Percentiles rank a stretch among this genome's conserved stretches.
These are phyloP conservation scores for Morelia viridis DNA, from an alignment of 2,797 vertebrate genomes.

Conservation along the genomic window DNA sequence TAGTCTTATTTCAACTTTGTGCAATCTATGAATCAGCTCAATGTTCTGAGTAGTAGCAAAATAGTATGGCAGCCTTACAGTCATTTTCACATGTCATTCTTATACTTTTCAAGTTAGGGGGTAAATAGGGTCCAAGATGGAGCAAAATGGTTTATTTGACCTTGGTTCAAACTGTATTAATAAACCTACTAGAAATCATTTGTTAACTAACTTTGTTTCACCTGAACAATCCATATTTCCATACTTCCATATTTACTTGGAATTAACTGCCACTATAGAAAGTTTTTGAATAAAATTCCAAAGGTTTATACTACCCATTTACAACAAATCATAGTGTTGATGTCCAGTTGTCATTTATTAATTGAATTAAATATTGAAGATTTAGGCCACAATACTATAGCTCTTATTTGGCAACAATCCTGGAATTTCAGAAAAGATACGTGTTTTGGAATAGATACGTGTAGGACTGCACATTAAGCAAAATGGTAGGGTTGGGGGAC, in stretches of 20 bases:
- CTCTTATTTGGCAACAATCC: not conserved
- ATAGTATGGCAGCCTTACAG: not conserved
- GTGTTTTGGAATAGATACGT: not conserved
- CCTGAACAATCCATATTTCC: not conserved
- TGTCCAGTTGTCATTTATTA: not conserved
- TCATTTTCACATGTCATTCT: not conserved
- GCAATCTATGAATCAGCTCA: too few relatives aligned
- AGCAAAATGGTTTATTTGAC: not conserved
- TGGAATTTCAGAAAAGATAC: not conserved
- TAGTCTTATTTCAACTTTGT: too few relatives aligned
- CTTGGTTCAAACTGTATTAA: not conserved
- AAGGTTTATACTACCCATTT: not conserved
- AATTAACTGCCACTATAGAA: not conserved
- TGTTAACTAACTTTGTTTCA: not conserved
- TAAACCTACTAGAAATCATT: not conserved
- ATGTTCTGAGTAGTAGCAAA: not conserved
- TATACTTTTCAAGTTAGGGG: not conserved
- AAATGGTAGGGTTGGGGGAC: not conserved
- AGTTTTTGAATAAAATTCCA: not conserved
- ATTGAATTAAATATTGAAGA: too few relatives aligned
- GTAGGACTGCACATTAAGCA: not conserved
- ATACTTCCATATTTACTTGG: not conserved
- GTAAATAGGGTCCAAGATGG: too few relatives aligned
- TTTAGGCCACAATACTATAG: not conserved
- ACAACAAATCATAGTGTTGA: not conserved